A percentile compares a stretch with the other conserved stretches of the same genome.
phyloP scores from a whole-genome alignment of 2,888 invertebrate genomes.

The Pristionchus mayeri region DNA sequence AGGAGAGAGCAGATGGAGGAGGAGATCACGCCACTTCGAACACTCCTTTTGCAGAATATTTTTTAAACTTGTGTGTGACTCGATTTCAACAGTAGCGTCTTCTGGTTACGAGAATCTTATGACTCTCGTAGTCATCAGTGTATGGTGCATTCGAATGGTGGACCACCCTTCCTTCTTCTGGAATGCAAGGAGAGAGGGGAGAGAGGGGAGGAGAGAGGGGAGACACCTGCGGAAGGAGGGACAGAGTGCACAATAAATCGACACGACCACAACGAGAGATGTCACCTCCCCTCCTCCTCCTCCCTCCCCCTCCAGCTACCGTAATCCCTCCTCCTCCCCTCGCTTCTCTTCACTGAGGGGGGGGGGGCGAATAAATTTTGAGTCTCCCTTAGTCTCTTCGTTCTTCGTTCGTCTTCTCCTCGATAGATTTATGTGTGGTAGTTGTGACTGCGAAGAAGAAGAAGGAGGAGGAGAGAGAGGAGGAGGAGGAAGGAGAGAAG shows the following conservation, averaged over 20 bases:
- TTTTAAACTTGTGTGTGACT: too few species aligned
- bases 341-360: conserved; percentile 1
- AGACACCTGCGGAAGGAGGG: background rate
- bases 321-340: conserved; percentile 35
- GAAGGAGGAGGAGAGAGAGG: background rate
- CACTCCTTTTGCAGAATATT: background rate
- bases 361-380: conserved; percentile 36
- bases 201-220: background rate
- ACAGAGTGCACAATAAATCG: background rate
- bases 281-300: conserved; percentile 50
- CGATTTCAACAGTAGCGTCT: too few species aligned
- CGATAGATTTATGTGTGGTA: conserved; percentile 45
- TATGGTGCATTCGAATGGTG: background rate
- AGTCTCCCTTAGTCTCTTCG: conserved; percentile 34
- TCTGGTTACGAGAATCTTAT: too few species aligned
- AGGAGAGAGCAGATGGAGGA: conserved; percentile 8
- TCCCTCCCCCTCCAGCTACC: conserved; percentile 16
- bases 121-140: too few species aligned
- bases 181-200: background rate
- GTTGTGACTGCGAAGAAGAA: conserved; percentile 10
- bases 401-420: conserved; percentile 5
- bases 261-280: conserved; percentile 29
- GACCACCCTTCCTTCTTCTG: conserved; percentile 13
- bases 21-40: background rate
- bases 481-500: too few species aligned